Evolutionary conservation across 2,113 vertebrate species (phyloP), one percentile per base, ranked within the genome.

Genomic region (Lynx canadensis): DNA sequence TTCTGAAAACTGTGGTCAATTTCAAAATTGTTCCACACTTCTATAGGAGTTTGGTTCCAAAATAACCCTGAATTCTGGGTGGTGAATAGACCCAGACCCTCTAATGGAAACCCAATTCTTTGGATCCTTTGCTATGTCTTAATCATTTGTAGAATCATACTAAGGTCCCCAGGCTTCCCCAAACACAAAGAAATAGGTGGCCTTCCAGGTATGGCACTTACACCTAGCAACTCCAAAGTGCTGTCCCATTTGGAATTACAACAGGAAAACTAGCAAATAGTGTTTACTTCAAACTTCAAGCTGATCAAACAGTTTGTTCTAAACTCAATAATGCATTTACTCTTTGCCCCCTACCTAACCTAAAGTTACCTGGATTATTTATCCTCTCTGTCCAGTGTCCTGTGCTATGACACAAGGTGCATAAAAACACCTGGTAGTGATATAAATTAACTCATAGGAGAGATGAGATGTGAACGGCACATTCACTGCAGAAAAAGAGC

Each of bases 261-360:
- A 68, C n/a, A 91, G 74, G 19, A 89, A 69, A 94, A 89, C 25
- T 89, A 89, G n/a, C 73, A 97, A 91, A 93, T 84, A 60, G 48
- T 29, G 78, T 95, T 97, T 36, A 68, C 60, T 91, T 86, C 95
- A 94, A 94, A 66, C 60, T 91, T 86, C 95, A 94, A 94, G 25
- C 82, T 63, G 33, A 89, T 79, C 45, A 88, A 68, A 89, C 27
- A 81, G 18, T 93, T 93, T 92, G 33, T 86, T 94, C 63, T 91
- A 93, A 97, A 95, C 31, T 92, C 25, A 95, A 18, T 31, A 89
- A 63, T 91, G 19, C 29, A 74, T 66, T 95, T 92, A 78, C 29
- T 29, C 76, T 95, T 95, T 95, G 38, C 4, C 25, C 19, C 4
- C 9, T 87, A 87, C n/a, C 48, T 92, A 96, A 93, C 1, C 10